Percentiles rank a stretch among this genome's conserved stretches.
Evolutionary conservation across 2,797 vertebrate species (phyloP).

Genomic region (Acropternis orthonyx): DNA sequence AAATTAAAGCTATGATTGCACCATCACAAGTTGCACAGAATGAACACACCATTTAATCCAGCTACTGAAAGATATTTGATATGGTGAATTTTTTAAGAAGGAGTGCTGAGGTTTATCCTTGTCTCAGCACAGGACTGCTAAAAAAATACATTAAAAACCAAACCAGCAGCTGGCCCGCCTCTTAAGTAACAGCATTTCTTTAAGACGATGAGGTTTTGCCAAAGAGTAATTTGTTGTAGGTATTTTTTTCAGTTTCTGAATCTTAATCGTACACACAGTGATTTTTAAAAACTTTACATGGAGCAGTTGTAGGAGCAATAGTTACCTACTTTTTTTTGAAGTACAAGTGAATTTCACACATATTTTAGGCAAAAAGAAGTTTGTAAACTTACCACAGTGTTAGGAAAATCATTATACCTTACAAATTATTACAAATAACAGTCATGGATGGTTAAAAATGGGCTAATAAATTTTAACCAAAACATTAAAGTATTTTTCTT

Average conservation of each 20-base stretch:
- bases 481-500: neutral
- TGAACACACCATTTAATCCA: neutral
- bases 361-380: neutral
- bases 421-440: neutral
- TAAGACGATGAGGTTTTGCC: neutral
- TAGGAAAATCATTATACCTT: neutral
- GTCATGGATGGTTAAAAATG: neutral
- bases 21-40: neutral
- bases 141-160: neutral
- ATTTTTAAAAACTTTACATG: neutral
- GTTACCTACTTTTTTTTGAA: neutral
- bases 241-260: neutral
- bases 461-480: neutral
- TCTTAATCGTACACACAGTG: neutral
- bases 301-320: neutral
- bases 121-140: neutral
- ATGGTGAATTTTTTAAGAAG: neutral
- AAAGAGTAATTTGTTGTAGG: neutral
- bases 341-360: neutral
- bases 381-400: neutral
- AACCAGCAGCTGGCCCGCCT: neutral
- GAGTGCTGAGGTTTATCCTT: neutral
- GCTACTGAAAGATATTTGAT: neutral
- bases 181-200: neutral
- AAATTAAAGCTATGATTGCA: neutral